Conservation (phyloP, 2,797 vertebrate genomes). For the Micropoecilia bifurca region DNA sequence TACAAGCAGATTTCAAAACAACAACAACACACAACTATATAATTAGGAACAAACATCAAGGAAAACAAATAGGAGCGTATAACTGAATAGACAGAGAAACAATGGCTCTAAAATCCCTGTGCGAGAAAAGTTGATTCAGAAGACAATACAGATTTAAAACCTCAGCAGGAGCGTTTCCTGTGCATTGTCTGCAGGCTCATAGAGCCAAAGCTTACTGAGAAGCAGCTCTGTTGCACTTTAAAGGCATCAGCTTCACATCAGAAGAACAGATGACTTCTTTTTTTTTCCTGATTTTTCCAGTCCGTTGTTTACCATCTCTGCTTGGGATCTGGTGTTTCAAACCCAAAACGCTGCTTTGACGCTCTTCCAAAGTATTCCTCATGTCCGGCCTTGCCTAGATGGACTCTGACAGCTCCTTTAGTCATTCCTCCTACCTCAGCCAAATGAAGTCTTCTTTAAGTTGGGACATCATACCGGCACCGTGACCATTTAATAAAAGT, state of each 20-base stretch:
- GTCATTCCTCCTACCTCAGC: background rate
- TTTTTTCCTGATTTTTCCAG: background rate
- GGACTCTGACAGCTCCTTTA: background rate
- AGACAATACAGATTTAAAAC: background rate
- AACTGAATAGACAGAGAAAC: conserved; percentile 8
- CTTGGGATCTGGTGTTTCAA: background rate
- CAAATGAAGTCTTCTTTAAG: background rate
- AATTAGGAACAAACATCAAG: conserved; percentile 30
- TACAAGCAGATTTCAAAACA: background rate
- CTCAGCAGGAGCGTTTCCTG: background rate
- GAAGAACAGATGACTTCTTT: background rate
- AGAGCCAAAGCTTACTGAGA: background rate
- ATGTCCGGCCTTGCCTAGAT: background rate
- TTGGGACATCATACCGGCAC: background rate
- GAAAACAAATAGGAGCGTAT: conserved; percentile 15
- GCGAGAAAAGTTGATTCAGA: conserved; percentile 6
- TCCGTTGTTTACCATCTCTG: background rate
- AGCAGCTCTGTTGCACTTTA: background rate
- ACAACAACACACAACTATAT: conserved; percentile 4
- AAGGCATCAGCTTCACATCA: background rate
- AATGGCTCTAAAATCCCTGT: conserved; percentile 15
- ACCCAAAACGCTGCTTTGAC: conserved; percentile 19
- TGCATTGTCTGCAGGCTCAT: background rate
- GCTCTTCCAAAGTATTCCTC: conserved; percentile 3
- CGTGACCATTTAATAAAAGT: background rate